Evolutionary conservation across 1,140 invertebrate species (phyloP), one percentile per base, ranked within the genome.

Genomic region (Ceratosolen solmsi): DNA sequence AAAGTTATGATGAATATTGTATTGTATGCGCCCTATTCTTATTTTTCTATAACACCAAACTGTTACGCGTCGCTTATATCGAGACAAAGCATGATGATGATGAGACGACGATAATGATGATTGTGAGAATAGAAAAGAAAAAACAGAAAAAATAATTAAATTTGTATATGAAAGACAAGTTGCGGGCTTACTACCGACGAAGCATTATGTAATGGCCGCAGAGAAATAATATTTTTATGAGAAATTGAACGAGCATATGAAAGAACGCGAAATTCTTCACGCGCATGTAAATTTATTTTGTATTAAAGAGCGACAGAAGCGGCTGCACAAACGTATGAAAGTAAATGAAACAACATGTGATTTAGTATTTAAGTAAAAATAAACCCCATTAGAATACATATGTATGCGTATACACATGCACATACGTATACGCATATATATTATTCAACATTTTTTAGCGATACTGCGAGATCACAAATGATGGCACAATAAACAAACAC

Each of bases 311-410:
- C 80, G 82, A 84, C 84, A 81, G 49, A 79, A 82, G 79, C 75
- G 84, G 84, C 84, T 87, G 86, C 87, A 87, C 86, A 87, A 83
- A 85, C 82, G 86, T 87, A 89, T 89, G 88, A 90, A 89, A 90
- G 88, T 89, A 89, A 88, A 85, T 84, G 78, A 82, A 87, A 89
- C 86, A 84, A 90, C 86, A 89, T 91, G 90, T 91, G 89, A 91
- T 91, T 89, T 91, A 91, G 90, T 87, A 82, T 85, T 85, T 91
- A 90, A 91, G 90, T 83, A 87, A 85, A 86, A 89, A 86, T 86
- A 85, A n/a, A n/a, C n/a, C n/a, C 89, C 87, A 86, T 88, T 87
- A 87, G 86, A 86, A 73, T 87, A 85, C 87, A 86, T 79, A 81
- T 83, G 84, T 85, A 84, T 84, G 84, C 77, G 84, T 80, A 56